Evolutionary conservation across 1,140 invertebrate species (phyloP).

Genomic region (Lordiphosa collinella): DNA sequence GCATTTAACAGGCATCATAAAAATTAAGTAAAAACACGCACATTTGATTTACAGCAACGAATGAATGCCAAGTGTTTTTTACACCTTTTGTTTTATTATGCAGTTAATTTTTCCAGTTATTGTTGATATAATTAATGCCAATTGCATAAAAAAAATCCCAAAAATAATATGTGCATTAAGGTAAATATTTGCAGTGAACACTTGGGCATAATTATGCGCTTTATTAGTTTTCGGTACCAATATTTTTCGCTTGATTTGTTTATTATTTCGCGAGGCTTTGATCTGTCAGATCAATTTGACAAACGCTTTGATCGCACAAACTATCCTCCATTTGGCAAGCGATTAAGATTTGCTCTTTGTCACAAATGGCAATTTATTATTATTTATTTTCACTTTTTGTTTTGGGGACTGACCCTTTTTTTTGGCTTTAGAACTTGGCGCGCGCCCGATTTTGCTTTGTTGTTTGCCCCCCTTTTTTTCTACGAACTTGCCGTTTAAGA

Average conservation of each 20-base stretch:
- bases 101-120: conserved; percentile 1
- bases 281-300: conserved; percentile 41
- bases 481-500: conserved; percentile 18
- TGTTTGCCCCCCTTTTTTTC: conserved; percentile 43
- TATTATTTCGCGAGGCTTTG: conserved; percentile 45
- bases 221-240: conserved; percentile 55
- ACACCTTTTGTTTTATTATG: not conserved
- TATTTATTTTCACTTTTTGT: conserved; percentile 15
- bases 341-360: conserved; percentile 31
- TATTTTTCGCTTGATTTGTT: conserved; percentile 54
- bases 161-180: not conserved
- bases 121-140: conserved; percentile 20
- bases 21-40: conserved; percentile 1
- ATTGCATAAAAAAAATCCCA: not conserved
- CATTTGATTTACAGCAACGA: conserved; percentile 10
- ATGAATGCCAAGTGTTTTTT: not conserved
- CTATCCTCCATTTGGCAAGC: conserved; percentile 23
- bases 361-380: conserved; percentile 18
- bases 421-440: conserved; percentile 48
- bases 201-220: conserved; percentile 28
- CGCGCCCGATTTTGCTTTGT: conserved; percentile 38
- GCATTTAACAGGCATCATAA: conserved; percentile 3
- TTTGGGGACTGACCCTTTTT: conserved; percentile 30
- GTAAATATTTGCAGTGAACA: conserved; percentile 1
- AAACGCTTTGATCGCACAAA: conserved; percentile 30